Evolutionary conservation across 2,797 vertebrate species (phyloP), one percentile per base, ranked within the genome.

Genomic region (Gymnothorax reevesii): DNA sequence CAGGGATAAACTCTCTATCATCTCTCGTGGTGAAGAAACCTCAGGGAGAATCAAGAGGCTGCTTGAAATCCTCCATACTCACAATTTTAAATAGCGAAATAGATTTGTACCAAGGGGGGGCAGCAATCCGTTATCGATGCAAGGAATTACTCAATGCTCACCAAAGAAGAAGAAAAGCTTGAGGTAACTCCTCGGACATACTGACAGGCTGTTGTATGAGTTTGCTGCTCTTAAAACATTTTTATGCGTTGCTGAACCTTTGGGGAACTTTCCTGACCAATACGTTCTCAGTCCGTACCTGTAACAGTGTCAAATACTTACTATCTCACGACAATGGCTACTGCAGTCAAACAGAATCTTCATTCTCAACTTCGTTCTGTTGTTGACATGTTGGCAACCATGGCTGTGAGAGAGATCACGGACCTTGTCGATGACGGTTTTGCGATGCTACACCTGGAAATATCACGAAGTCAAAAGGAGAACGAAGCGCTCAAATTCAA

Each of bases 321-420:
- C 12, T 7, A 49, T 33, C 33, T 13, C 6, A 4, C 73, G 20
- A 42, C 13, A n/a, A 77, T 77, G 73, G 73, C 73, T 15, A 49
- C 17, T 20, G 73, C 12, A 13, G 42, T 77, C 20, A 77, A 77
- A 12, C 73, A 17, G 33, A 52, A 77, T 52, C 25, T 86, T 5
- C 60, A 82, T 79, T 64, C 85, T 10, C 85, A 86, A 60, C 60
- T 86, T 27, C 73, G 57, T 60, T 86, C 85, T 77, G 4, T 86
- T 59, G 62, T 82, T 57, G 85, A 86, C 20, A 42, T 64, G 15
- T 15, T 86, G 42, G 85, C 85, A 3, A 82, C 64, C 33, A 77
- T 77, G 42, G 75, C 85, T 49, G 59, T 86, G 57, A 79, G 52
- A 22, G 77, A 82, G 17, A 86, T 86, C 85, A 82, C 73, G 7